These are phyloP conservation scores for Antheraea assamensis DNA, from an alignment of 2,888 invertebrate species.

Conservation along the genomic window DNA sequence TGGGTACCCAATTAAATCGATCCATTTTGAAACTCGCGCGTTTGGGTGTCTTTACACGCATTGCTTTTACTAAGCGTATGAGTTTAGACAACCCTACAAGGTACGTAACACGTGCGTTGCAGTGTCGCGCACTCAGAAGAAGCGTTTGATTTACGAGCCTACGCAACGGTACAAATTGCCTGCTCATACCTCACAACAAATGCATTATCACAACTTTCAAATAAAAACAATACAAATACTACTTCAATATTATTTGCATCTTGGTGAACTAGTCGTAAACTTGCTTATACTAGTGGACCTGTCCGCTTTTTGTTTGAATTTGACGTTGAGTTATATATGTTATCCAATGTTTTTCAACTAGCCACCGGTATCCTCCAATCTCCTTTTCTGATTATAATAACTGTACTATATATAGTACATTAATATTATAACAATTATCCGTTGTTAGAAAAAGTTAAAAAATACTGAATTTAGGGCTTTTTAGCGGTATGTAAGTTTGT, in stretches of 20 bases:
- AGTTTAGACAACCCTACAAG: conserved; percentile 43
- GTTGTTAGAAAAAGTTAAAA: too few relatives aligned
- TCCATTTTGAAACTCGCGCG: too few relatives aligned
- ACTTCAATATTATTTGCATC: conserved; percentile 12
- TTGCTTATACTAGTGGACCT: not conserved
- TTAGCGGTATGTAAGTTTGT: too few relatives aligned
- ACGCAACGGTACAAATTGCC: conserved; percentile 58
- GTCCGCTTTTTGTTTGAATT: not conserved
- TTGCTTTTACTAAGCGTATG: not conserved
- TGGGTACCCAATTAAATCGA: too few relatives aligned
- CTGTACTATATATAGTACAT: too few relatives aligned
- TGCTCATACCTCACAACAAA: conserved; percentile 52
- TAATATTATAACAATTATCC: too few relatives aligned
- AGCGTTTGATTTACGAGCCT: conserved; percentile 70
- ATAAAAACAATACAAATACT: conserved; percentile 16
- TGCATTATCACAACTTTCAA: conserved; percentile 40
- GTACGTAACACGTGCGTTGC: conserved; percentile 58
- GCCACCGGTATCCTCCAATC: too few relatives aligned
- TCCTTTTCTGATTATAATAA: too few relatives aligned
- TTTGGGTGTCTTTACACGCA: too few relatives aligned
- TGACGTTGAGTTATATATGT: not conserved
- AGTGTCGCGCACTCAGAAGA: conserved; percentile 45
- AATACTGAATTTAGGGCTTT: too few relatives aligned
- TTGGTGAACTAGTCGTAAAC: not conserved
- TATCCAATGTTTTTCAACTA: too few relatives aligned